Conservation (phyloP, 1,140 invertebrate species). For the Chrysoperla carnea region DNA sequence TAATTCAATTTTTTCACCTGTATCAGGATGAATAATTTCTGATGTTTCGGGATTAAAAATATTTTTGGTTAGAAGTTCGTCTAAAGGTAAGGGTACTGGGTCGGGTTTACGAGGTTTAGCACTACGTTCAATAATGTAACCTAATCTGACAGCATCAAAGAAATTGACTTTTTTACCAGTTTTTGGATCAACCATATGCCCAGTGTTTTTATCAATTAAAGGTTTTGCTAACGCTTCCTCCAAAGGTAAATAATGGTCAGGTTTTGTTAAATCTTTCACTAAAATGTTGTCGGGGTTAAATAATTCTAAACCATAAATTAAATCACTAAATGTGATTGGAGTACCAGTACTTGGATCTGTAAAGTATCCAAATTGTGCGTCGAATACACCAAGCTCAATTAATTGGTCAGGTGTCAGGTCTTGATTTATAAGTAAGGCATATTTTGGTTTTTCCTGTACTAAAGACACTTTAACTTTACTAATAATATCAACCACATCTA, state of each 20-base stretch:
- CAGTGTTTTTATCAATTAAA: slow-evolving; percentile 55
- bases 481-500: slow-evolving; percentile 43
- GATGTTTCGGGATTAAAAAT: slow-evolving; percentile 41
- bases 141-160: slow-evolving; percentile 61
- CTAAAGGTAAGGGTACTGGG: slow-evolving; percentile 27
- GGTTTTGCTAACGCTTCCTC: slow-evolving; percentile 53
- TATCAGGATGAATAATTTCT: slow-evolving; percentile 40
- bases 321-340: slow-evolving; percentile 55
- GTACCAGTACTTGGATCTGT: slow-evolving; percentile 57
- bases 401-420: slow-evolving; percentile 44
- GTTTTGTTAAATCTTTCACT: slow-evolving; percentile 55
- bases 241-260: slow-evolving; percentile 48
- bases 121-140: slow-evolving; percentile 41
- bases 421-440: slow-evolving; percentile 28
- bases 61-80: slow-evolving; percentile 45
- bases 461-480: slow-evolving; percentile 27
- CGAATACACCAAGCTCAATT: slow-evolving; percentile 52
- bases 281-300: slow-evolving; percentile 57
- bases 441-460: slow-evolving; percentile 17
- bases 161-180: slow-evolving; percentile 65
- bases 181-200: slow-evolving; percentile 67
- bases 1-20: slow-evolving; percentile 40
- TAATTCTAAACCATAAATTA: slow-evolving; percentile 53
- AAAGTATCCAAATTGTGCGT: slow-evolving; percentile 54
- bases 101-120: slow-evolving; percentile 27